Conservation (phyloP, 2,113 vertebrate species). For the Quiscalus mexicanus region DNA sequence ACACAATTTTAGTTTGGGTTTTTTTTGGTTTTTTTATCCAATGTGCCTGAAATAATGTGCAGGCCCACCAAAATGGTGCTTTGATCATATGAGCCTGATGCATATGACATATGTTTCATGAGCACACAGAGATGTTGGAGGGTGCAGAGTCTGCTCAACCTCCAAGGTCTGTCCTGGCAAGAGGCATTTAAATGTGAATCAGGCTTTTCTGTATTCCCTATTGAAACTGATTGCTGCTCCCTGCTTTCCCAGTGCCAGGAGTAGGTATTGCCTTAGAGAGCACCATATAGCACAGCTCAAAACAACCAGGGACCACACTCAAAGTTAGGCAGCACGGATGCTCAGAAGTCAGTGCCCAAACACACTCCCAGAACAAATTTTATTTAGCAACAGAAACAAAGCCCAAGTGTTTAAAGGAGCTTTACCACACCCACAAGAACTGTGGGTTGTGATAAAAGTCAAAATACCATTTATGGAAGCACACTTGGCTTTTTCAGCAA, state of each 20-base stretch:
- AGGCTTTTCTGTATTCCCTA: not conserved
- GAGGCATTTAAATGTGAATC: not conserved
- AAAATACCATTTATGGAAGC: not conserved
- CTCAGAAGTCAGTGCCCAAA: not conserved
- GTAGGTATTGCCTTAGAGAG: not conserved
- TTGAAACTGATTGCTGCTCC: not conserved
- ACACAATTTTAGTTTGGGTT: not conserved
- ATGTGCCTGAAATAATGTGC: not conserved
- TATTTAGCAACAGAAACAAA: not conserved
- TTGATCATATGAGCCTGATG: not conserved
- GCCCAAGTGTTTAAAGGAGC: not conserved
- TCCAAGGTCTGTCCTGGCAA: not conserved
- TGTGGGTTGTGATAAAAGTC: not conserved
- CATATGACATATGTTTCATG: rapidly evolving
- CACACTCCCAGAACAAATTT: not conserved
- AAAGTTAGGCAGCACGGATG: not conserved
- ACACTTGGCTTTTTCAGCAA: not conserved
- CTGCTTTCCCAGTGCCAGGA: not conserved
- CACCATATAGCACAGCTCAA: not conserved
- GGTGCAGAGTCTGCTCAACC: not conserved
- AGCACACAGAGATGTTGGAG: not conserved
- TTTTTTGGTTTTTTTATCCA: too few relatives aligned
- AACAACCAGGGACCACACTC: not conserved
- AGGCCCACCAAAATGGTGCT: not conserved
- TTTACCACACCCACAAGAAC: not conserved